Percentiles rank a stretch among this genome's conserved stretches.
Conservation (phyloP, 1,140 invertebrate genomes). For the Nasonia longicornis region DNA sequence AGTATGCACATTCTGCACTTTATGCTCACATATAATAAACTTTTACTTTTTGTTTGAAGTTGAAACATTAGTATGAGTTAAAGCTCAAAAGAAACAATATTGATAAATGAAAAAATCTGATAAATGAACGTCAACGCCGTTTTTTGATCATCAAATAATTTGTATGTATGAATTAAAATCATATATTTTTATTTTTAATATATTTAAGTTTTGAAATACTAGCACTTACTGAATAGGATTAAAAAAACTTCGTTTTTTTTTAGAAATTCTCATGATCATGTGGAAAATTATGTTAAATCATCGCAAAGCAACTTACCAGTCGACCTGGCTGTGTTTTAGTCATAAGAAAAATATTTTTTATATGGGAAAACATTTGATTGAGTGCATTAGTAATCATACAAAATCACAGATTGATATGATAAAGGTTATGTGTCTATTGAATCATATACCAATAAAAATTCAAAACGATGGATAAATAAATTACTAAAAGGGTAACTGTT, state of each 20-base stretch:
- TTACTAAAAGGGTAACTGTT: neutral
- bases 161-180: too few relatives aligned
- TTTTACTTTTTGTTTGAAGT: too few relatives aligned
- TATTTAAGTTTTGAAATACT: too few relatives aligned
- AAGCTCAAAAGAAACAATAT: too few relatives aligned
- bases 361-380: neutral
- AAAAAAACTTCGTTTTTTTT: neutral
- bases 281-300: slow-evolving; percentile 12
- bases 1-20: too few relatives aligned
- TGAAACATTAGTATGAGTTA: too few relatives aligned
- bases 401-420: neutral
- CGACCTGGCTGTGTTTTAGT: neutral
- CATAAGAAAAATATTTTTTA: neutral
- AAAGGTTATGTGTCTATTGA: neutral
- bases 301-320: slow-evolving; percentile 26
- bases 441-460: neutral
- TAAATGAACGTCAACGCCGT: too few relatives aligned
- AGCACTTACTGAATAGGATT: too few relatives aligned
- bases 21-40: too few relatives aligned
- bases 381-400: neutral
- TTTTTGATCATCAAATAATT: too few relatives aligned
- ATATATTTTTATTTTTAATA: too few relatives aligned
- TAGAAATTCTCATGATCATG: neutral
- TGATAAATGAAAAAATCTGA: too few relatives aligned
- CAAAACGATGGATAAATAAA: slow-evolving; percentile 20